phyloP scores from a whole-genome alignment of 2,888 invertebrate species.

The Diplolepis rosae region DNA sequence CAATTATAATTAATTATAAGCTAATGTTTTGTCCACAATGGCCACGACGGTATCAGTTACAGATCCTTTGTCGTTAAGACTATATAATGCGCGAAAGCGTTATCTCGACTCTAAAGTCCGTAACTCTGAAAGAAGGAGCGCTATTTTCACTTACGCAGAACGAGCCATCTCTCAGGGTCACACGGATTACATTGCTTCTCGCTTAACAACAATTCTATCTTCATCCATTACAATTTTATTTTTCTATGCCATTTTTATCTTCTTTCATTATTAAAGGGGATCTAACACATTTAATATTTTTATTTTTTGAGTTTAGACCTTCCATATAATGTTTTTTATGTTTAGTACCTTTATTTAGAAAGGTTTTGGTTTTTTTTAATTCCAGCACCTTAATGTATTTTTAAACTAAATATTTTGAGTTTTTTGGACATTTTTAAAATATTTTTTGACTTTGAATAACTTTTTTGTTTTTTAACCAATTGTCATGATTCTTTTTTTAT shows the following conservation, averaged over 20 bases:
- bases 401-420: no score
- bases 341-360: no score
- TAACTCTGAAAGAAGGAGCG: constrained; percentile 9
- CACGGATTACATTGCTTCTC: constrained; percentile 1
- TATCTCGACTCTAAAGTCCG: constrained; percentile 20
- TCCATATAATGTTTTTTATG: no score
- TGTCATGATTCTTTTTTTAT: no score
- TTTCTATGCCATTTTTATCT: not conserved
- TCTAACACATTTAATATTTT: no score
- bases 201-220: constrained; percentile 8
- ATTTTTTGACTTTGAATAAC: no score
- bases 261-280: no score
- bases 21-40: constrained; percentile 20
- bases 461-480: no score
- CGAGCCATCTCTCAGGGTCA: not conserved
- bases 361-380: no score
- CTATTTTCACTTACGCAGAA: constrained; percentile 16
- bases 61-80: constrained; percentile 27
- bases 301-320: no score
- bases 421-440: no score
- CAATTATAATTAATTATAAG: constrained; percentile 31
- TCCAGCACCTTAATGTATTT: no score
- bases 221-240: constrained; percentile 1
- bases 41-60: constrained; percentile 24
- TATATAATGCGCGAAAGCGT: constrained; percentile 23